Evolutionary conservation across 2,888 invertebrate species (phyloP), one percentile per base, ranked within the genome.

Genomic region (Cataglyphis rosenhaueri): DNA sequence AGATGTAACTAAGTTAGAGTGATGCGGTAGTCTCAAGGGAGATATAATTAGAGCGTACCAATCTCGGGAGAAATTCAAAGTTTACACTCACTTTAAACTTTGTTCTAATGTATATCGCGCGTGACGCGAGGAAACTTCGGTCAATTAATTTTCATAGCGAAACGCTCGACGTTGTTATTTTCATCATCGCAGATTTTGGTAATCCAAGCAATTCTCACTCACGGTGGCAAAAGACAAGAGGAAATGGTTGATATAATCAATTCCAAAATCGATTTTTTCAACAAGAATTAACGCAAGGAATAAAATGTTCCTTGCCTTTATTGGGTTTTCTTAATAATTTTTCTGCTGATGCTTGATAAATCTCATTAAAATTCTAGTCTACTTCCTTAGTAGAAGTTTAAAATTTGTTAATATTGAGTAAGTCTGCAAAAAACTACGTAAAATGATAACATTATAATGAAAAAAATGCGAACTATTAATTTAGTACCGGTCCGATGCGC

Each of bases 21-120:
- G 59, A 78, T 25, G 32, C 59, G 41, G n/a, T 76, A 41, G 32
- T 59, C 57, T 21, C 25, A n/a, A 0, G 32, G 38, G 73, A 18
- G 10, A 79, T 59, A 79, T 73, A 79, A 74, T 79, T 74, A 59
- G 75, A 59, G 75, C 44, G 44, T 74, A 44, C 8, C 52, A n/a
- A 59, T 79, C 74, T 74, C 78, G 8, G 3, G 78, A 79, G 78
- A 79, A 79, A 79, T 79, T 48, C 41, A 35, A 74, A 79, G 78
- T 79, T 79, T 74, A 35, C 59, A 59, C 59, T 73, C 44, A 79
- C 78, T 79, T 79, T 73, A 79, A 79, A 79, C 78, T 73, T 79
- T 18, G 32, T 79, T 79, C n/a, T 74, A 73, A 59, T 59, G 78
- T 35, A 52, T 52, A 59, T 32, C 57, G 57, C 41, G 12, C 78